Percentiles rank a stretch among this genome's conserved stretches.
phyloP scores from a whole-genome alignment of 2,888 invertebrate genomes.

The Choreutis nemorana region DNA sequence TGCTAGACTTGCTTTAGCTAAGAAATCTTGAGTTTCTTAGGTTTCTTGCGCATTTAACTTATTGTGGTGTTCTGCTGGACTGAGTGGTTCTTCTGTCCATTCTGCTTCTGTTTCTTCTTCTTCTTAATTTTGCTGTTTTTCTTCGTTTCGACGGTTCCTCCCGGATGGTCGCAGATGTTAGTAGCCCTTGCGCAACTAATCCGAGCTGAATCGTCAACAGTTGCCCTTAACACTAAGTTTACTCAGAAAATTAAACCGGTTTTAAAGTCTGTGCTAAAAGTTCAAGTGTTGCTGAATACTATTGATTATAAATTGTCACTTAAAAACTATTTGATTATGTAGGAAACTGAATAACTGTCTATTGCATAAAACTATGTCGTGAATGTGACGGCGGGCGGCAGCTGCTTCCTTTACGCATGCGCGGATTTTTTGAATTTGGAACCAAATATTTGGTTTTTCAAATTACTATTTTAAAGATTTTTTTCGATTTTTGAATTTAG shows the following conservation, averaged over 20 bases:
- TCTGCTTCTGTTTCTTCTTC: slow-evolving; percentile 32
- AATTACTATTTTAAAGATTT: slow-evolving; percentile 23
- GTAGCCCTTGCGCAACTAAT: slow-evolving; percentile 53
- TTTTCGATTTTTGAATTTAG: slow-evolving; percentile 24
- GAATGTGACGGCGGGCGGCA: slow-evolving; percentile 60
- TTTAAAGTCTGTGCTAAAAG: slow-evolving; percentile 32
- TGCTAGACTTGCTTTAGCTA: slow-evolving; percentile 53
- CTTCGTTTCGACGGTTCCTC: slow-evolving; percentile 40
- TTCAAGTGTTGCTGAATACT: slow-evolving; percentile 66
- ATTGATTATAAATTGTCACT: slow-evolving; percentile 50
- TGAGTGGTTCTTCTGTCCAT: slow-evolving; percentile 42
- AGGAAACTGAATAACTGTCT: slow-evolving; percentile 53
- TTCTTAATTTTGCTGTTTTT: slow-evolving; percentile 20
- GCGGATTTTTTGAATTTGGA: slow-evolving; percentile 50
- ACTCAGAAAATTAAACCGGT: slow-evolving; percentile 55
- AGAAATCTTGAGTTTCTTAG: slow-evolving; percentile 51
- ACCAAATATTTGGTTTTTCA: slow-evolving; percentile 46
- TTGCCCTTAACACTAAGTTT: slow-evolving; percentile 61
- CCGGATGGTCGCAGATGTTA: slow-evolving; percentile 54
- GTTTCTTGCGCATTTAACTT: slow-evolving; percentile 60
- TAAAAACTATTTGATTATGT: slow-evolving; percentile 60
- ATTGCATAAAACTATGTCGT: slow-evolving; percentile 61
- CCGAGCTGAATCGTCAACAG: slow-evolving; percentile 55
- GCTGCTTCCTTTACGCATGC: slow-evolving; percentile 49
- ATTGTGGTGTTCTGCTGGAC: slow-evolving; percentile 38